phyloP scores from a whole-genome alignment of 2,888 invertebrate species.

The Epsilonema sp. region DNA sequence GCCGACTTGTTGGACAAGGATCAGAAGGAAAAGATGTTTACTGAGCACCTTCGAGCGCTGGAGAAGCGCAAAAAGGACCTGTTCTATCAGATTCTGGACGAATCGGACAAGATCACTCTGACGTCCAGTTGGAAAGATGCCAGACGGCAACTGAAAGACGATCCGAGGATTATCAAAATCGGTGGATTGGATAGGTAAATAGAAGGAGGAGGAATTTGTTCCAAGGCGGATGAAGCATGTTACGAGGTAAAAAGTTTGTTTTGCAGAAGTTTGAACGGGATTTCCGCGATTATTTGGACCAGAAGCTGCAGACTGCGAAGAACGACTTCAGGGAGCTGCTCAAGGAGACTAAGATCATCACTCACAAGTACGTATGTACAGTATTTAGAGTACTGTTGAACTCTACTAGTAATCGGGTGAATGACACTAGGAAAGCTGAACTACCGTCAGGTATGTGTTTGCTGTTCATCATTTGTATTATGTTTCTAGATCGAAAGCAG shows the following conservation, averaged over 20 bases:
- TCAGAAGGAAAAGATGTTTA: conserved; percentile 78
- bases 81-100: conserved; percentile 44
- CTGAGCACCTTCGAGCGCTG: conserved; percentile 57
- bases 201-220: too few species aligned
- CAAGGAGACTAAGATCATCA: conserved; percentile 74
- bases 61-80: conserved; percentile 20
- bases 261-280: conserved; percentile 70
- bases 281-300: conserved; percentile 82
- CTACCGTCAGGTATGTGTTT: too few species aligned
- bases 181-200: too few species aligned
- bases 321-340: conserved; percentile 73
- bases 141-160: conserved; percentile 58
- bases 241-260: too few species aligned
- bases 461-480: neutral
- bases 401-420: too few species aligned
- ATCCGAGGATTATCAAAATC: conserved; percentile 57
- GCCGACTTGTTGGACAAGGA: conserved; percentile 70
- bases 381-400: neutral
- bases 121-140: conserved; percentile 65
- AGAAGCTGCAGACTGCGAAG: conserved; percentile 70
- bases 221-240: too few species aligned
- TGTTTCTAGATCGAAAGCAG: conserved; percentile 41
- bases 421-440: too few species aligned
- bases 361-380: conserved; percentile 48
- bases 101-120: conserved; percentile 42